phyloP scores from a whole-genome alignment of 2,113 vertebrate genomes.

The Amia ocellicauda region DNA sequence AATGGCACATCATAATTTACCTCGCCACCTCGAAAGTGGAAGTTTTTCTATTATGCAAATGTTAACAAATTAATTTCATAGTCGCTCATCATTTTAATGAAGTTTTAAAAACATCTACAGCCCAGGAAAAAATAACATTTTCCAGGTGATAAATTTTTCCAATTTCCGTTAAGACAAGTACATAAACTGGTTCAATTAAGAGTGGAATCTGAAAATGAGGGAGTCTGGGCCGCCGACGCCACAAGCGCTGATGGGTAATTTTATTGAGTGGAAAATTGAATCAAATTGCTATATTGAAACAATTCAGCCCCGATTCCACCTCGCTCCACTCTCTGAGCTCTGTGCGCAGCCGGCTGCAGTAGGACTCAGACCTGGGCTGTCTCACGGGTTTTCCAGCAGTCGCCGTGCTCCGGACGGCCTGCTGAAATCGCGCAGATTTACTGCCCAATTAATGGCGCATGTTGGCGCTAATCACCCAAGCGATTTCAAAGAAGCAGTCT shows the following conservation, averaged over 20 bases:
- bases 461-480: no score
- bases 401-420: no score
- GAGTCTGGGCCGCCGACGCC: conserved; percentile 78
- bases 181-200: conserved; percentile 92
- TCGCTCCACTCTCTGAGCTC: neutral
- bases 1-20: conserved; percentile 40
- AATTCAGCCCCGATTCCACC: conserved; percentile 36
- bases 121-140: conserved; percentile 85
- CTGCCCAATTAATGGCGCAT: no score
- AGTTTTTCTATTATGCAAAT: conserved; percentile 56
- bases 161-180: conserved; percentile 85
- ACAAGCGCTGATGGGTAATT: conserved; percentile 86
- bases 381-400: no score
- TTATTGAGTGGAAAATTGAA: conserved; percentile 98
- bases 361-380: neutral
- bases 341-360: no score
- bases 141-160: conserved; percentile 96
- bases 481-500: no score
- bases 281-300: conserved; percentile 90
- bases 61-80: conserved; percentile 76
- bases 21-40: conserved; percentile 26
- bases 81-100: conserved; percentile 86
- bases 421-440: no score
- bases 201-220: conserved; percentile 71
- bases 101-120: conserved; percentile 78